phyloP scores from a whole-genome alignment of 2,888 invertebrate genomes.

The Scaptomyza polygonia region DNA sequence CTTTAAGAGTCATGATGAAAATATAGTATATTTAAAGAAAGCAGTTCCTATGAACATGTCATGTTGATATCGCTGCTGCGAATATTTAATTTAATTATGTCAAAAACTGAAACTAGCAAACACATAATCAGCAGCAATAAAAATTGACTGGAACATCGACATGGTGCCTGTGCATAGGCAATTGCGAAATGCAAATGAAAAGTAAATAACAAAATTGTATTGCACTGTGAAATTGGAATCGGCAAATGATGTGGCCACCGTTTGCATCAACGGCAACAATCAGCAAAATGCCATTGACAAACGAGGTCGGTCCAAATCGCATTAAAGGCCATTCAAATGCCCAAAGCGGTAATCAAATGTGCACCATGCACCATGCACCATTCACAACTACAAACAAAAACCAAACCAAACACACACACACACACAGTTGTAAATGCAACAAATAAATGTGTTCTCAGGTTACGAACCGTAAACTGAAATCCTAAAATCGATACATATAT shows the following conservation, averaged over 20 bases:
- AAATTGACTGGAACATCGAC: constrained; percentile 35
- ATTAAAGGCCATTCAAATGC: constrained; percentile 51
- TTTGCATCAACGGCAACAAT: constrained; percentile 57
- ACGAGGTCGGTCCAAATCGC: constrained; percentile 55
- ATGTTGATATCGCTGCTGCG: neutral
- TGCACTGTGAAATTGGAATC: constrained; percentile 27
- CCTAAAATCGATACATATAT: neutral
- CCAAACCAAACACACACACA: neutral
- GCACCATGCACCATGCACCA: constrained; percentile 14
- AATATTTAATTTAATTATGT: constrained; percentile 37
- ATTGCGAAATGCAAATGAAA: constrained; percentile 65
- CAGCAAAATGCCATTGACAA: constrained; percentile 55
- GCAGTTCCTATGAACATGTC: neutral
- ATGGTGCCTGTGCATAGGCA: constrained; percentile 23
- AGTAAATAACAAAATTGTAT: constrained; percentile 63
- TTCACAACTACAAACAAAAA: neutral
- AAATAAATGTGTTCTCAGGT: constrained; percentile 10
- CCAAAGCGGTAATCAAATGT: constrained; percentile 54
- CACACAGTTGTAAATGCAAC: neutral
- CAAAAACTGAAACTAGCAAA: constrained; percentile 1
- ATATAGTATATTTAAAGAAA: neutral
- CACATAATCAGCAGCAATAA: constrained; percentile 53
- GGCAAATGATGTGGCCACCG: constrained; percentile 67
- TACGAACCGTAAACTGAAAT: constrained; percentile 12
- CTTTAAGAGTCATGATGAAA: neutral